phyloP scores from a whole-genome alignment of 2,797 vertebrate genomes.

The Urophycis tenuis region DNA sequence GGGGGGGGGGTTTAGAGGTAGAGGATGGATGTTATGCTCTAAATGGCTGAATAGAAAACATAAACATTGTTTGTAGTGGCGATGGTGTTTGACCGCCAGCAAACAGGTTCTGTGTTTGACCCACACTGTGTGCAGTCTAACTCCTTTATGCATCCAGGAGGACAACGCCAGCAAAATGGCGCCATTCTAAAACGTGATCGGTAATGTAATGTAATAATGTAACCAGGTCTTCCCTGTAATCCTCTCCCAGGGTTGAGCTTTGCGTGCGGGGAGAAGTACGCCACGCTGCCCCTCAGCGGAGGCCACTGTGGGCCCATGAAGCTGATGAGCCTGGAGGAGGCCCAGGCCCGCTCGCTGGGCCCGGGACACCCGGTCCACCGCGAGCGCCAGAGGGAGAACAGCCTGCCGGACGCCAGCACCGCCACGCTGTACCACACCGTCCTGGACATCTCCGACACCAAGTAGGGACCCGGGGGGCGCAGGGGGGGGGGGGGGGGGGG shows the following conservation, averaged over 20 bases:
- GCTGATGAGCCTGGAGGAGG: conserved; percentile 93
- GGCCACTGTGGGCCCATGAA: conserved; percentile 84
- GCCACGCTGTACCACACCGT: conserved; percentile 87
- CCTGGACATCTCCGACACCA: conserved; percentile 89
- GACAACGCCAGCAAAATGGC: not conserved
- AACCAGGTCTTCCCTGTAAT: not conserved
- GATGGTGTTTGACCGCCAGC: not conserved
- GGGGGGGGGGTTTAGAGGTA: no score
- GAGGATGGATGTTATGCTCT: not conserved
- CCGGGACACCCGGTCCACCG: conserved; percentile 84
- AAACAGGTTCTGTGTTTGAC: not conserved
- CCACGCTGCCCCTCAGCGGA: conserved; percentile 77
- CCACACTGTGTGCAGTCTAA: not conserved
- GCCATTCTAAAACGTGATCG: not conserved
- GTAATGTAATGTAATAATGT: not conserved
- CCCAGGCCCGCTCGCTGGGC: conserved; percentile 85
- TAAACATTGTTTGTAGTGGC: not conserved
- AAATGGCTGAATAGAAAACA: not conserved
- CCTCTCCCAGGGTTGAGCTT: conserved; percentile 62
- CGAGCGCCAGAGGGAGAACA: conserved; percentile 86
- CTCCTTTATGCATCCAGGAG: not conserved
- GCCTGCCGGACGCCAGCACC: conserved; percentile 84
- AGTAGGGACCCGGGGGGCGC: conserved; percentile 64
- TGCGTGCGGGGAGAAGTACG: conserved; percentile 77
- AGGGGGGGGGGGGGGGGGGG: not conserved